Percentiles rank a stretch among this genome's conserved stretches.
These are phyloP conservation scores for Callorhinus ursinus DNA, from an alignment of 2,113 vertebrate genomes.

Conservation along the genomic window DNA sequence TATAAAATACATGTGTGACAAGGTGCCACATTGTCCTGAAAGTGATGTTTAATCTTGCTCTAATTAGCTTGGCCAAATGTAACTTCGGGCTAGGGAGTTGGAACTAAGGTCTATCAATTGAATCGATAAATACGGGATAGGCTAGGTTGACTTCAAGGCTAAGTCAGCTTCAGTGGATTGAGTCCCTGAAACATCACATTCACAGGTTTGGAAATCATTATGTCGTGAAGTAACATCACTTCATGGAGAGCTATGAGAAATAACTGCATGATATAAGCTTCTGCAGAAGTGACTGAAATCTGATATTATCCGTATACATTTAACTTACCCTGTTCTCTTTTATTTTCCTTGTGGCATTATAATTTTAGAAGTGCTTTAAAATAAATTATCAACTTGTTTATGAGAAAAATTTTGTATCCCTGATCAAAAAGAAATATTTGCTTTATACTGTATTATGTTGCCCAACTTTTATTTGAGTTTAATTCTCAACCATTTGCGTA, in stretches of 20 bases:
- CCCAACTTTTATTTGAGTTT: conserved; percentile 82
- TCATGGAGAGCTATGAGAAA: background rate
- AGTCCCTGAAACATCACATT: background rate
- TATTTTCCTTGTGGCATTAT: background rate
- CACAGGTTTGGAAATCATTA: background rate
- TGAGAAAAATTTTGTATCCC: conserved; percentile 24
- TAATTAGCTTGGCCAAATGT: background rate
- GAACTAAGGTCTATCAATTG: background rate
- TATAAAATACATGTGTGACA: background rate
- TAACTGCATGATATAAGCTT: background rate
- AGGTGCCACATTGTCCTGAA: background rate
- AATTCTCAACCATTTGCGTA: conserved; percentile 80
- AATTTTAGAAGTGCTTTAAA: conserved; percentile 53
- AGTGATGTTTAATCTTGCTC: background rate
- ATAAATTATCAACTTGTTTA: conserved; percentile 54
- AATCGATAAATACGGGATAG: background rate
- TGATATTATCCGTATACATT: background rate
- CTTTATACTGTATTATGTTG: conserved; percentile 69
- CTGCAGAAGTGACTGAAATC: background rate
- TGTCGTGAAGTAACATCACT: background rate
- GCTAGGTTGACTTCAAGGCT: background rate
- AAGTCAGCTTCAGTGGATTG: background rate
- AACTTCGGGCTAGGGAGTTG: background rate
- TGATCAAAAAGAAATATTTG: conserved; percentile 67
- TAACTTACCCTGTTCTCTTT: background rate